phyloP scores from a whole-genome alignment of 2,888 invertebrate genomes.

The Sabatieria punctata region DNA sequence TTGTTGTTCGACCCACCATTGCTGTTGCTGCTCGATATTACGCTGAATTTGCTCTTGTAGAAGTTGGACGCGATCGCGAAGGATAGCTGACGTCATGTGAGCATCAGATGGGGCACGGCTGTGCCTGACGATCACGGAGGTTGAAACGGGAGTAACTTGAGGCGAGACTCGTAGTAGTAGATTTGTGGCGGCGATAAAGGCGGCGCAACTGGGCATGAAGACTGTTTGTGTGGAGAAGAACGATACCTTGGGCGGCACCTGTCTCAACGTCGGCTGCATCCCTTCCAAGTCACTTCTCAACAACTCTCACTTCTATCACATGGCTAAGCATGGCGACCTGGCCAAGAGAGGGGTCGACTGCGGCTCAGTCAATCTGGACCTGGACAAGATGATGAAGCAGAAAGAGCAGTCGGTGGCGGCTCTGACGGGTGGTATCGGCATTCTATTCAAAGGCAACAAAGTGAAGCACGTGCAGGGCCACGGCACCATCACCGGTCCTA shows the following conservation, averaged over 20 bases:
- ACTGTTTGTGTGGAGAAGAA: slow-evolving; percentile 90
- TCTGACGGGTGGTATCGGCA: slow-evolving; percentile 84
- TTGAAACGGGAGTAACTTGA: too few relatives aligned
- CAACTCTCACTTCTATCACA: slow-evolving; percentile 40
- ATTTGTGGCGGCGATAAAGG: slow-evolving; percentile 97
- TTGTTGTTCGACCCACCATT: too few relatives aligned
- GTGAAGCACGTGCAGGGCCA: slow-evolving; percentile 41
- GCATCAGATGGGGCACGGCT: too few relatives aligned
- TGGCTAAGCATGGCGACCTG: slow-evolving; percentile 47
- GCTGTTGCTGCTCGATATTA: too few relatives aligned
- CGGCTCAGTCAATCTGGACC: slow-evolving; percentile 37
- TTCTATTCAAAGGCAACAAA: slow-evolving; percentile 93
- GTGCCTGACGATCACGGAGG: too few relatives aligned
- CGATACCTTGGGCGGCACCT: slow-evolving; percentile 85
- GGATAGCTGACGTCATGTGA: too few relatives aligned
- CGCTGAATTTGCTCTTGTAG: too few relatives aligned
- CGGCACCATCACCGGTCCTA: slow-evolving; percentile 37
- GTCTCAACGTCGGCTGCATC: slow-evolving; percentile 96
- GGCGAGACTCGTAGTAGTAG: too few relatives aligned
- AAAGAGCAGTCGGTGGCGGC: slow-evolving; percentile 73
- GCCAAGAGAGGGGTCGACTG: slow-evolving; percentile 19
- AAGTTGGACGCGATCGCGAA: too few relatives aligned
- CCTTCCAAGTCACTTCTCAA: slow-evolving; percentile 63
- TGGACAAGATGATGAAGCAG: slow-evolving; percentile 63
- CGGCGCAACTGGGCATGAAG: slow-evolving; percentile 91